Evolutionary conservation across 2,113 vertebrate species (phyloP).

Genomic region (Sinocyclocheilus maitianheensis): DNA sequence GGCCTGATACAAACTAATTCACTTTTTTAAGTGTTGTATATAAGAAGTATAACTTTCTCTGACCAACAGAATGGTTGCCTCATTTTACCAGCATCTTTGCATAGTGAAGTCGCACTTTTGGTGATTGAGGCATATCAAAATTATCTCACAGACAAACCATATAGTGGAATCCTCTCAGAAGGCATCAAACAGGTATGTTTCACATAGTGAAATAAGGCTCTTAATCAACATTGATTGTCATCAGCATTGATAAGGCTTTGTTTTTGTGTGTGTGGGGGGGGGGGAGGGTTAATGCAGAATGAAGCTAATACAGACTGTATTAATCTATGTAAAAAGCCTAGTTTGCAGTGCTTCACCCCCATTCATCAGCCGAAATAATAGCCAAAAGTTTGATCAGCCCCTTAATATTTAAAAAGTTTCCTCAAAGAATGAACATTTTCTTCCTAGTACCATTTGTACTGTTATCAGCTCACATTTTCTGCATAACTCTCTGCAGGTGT

Average conservation of each 20-base stretch:
- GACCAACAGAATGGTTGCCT: slow-evolving; percentile 66
- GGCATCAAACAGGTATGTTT: slow-evolving; percentile 92
- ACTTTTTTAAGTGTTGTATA: neutral
- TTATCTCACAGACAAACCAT: slow-evolving; percentile 91
- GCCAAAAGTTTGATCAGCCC: neutral
- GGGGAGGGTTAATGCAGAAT: neutral
- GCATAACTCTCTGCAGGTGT: slow-evolving; percentile 80
- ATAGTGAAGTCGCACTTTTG: slow-evolving; percentile 88
- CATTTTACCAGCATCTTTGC: slow-evolving; percentile 81
- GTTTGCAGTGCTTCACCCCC: neutral
- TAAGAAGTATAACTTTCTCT: slow-evolving; percentile 9
- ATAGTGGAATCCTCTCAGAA: slow-evolving; percentile 92
- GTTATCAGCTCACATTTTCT: slow-evolving; percentile 3
- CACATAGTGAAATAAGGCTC: neutral
- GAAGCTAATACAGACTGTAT: neutral
- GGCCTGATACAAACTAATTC: neutral
- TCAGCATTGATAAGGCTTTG: neutral
- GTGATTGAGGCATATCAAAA: slow-evolving; percentile 94
- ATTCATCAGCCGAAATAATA: neutral
- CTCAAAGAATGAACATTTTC: neutral
- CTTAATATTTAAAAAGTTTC: neutral
- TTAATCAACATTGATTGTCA: neutral
- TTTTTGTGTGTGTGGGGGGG: neutral
- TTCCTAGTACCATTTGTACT: too few species aligned
- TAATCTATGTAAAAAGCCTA: neutral